Evolutionary conservation across 2,113 vertebrate genomes (phyloP).

Genomic region (Sclerurus mexicanus): DNA sequence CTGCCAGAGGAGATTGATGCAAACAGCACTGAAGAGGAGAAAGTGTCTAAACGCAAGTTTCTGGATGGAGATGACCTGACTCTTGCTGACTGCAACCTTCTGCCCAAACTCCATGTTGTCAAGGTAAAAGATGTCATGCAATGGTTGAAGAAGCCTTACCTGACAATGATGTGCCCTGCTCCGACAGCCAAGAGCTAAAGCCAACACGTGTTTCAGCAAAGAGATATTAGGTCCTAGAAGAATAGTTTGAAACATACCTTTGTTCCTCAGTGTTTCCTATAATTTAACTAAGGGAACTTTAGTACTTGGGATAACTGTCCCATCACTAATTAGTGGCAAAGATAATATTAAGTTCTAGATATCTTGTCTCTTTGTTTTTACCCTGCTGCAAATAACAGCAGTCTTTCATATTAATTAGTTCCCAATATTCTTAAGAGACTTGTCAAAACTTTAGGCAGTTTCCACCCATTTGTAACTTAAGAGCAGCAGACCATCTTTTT

Average conservation of each 20-base stretch:
- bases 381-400: neutral
- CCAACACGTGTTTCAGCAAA: neutral
- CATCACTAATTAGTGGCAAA: neutral
- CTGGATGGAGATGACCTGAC: slow-evolving; percentile 93
- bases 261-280: neutral
- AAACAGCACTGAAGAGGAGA: slow-evolving; percentile 83
- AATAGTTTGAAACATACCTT: neutral
- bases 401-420: neutral
- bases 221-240: neutral
- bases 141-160: neutral
- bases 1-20: slow-evolving; percentile 92
- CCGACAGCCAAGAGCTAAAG: neutral
- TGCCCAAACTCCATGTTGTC: slow-evolving; percentile 97
- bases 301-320: neutral
- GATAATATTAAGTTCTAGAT: neutral
- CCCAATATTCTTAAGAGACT: neutral
- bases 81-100: slow-evolving; percentile 95
- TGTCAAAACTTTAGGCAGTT: neutral
- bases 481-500: neutral
- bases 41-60: slow-evolving; percentile 85
- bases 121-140: slow-evolving; percentile 77
- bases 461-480: neutral
- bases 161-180: neutral
- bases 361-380: neutral
- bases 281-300: neutral